Evolutionary conservation across 2,888 invertebrate genomes (phyloP).

Genomic region (Diachrysia chrysitis): DNA sequence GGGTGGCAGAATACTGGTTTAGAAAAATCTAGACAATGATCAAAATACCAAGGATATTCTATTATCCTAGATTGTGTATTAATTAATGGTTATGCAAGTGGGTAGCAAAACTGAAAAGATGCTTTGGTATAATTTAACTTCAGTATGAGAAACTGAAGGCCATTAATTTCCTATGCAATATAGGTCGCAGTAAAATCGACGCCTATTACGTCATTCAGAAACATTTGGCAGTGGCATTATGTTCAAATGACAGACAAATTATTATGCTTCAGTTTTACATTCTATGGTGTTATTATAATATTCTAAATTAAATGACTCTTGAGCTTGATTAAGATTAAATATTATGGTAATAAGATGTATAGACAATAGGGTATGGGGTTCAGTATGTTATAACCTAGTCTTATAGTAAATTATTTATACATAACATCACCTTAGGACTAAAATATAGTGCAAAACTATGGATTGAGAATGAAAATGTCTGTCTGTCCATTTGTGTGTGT

Average conservation of each 20-base stretch:
- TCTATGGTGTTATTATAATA: background rate
- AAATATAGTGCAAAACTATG: no score
- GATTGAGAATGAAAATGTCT: background rate
- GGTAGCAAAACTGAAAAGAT: background rate
- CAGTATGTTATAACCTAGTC: background rate
- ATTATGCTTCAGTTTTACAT: background rate
- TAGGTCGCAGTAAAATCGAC: conserved; percentile 24
- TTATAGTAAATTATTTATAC: background rate
- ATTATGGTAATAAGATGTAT: background rate
- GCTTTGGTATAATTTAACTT: background rate
- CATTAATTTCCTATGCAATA: conserved; percentile 12
- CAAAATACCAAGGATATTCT: no score
- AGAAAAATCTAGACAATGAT: no score
- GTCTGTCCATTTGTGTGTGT: no score
- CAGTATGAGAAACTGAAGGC: background rate
- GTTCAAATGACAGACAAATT: conserved; percentile 17
- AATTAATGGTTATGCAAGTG: no score
- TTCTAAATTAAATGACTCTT: background rate
- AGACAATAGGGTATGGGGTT: background rate
- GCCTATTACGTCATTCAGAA: conserved; percentile 37
- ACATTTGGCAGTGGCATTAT: conserved; percentile 43
- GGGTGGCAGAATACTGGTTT: no score
- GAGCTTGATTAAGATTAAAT: background rate
- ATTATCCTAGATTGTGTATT: no score
- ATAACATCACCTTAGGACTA: no score